These are phyloP conservation scores for Oedothorax gibbosus DNA, from an alignment of 1,140 invertebrate species.

Conservation along the genomic window DNA sequence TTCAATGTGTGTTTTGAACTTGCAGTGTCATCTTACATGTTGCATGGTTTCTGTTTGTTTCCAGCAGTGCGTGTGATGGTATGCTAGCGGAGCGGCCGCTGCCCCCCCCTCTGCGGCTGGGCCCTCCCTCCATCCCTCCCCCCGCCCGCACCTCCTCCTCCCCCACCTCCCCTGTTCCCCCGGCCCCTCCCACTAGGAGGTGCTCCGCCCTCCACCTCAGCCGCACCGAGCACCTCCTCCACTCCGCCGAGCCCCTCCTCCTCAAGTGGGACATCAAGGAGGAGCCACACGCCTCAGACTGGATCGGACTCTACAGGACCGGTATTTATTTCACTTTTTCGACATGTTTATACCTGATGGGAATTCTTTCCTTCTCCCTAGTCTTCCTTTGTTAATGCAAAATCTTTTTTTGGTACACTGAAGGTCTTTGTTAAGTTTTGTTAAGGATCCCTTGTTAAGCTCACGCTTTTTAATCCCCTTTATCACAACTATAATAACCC, in stretches of 20 bases:
- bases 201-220: conserved; percentile 61
- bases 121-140: conserved; percentile 38
- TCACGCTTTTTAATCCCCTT: too few species aligned
- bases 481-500: too few species aligned
- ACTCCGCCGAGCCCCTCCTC: conserved; percentile 62
- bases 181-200: conserved; percentile 15
- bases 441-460: too few species aligned
- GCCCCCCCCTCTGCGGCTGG: conserved; percentile 45
- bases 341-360: too few species aligned
- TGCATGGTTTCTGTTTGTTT: too few species aligned
- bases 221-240: conserved; percentile 60
- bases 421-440: too few species aligned
- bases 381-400: too few species aligned
- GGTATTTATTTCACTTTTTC: conserved; percentile 62
- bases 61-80: not conserved
- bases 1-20: too few species aligned
- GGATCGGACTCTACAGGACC: conserved; percentile 69
- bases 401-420: too few species aligned
- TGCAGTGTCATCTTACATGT: too few species aligned
- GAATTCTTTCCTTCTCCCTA: too few species aligned
- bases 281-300: conserved; percentile 67
- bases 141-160: conserved; percentile 40
- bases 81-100: conserved; percentile 59
- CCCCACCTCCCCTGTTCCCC: conserved; percentile 21
- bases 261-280: conserved; percentile 69